A percentile compares a stretch with the other conserved stretches of the same genome.
phyloP scores from a whole-genome alignment of 2,797 vertebrate genomes.

The Acrocephalus scirpaceus region DNA sequence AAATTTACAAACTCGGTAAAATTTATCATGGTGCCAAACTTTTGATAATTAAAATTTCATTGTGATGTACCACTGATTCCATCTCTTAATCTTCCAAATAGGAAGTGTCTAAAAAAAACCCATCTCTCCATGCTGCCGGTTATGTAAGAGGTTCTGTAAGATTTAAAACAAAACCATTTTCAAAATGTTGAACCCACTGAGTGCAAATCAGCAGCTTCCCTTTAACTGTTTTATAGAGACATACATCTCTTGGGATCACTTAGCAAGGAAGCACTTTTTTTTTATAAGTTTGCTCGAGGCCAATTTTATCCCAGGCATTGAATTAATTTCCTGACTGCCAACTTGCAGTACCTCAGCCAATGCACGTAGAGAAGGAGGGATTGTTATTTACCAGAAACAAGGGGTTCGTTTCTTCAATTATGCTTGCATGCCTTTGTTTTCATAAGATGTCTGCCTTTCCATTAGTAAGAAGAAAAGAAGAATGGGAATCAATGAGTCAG shows the following conservation, averaged over 20 bases:
- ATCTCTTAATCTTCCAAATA: conserved; percentile 37
- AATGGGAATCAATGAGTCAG: background rate
- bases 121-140: conserved; percentile 3
- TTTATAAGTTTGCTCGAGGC: conserved; percentile 21
- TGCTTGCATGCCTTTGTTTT: background rate
- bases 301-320: conserved; percentile 7
- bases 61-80: background rate
- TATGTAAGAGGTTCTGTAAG: conserved; percentile 29
- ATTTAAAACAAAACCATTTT: conserved; percentile 43
- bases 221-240: conserved; percentile 32
- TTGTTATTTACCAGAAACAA: background rate
- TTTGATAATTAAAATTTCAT: conserved; percentile 22
- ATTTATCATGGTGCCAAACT: conserved; percentile 6
- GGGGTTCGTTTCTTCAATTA: background rate
- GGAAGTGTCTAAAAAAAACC: background rate
- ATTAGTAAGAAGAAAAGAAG: background rate
- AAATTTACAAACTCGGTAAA: background rate
- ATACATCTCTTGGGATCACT: conserved; percentile 51
- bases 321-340: background rate
- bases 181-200: conserved; percentile 30
- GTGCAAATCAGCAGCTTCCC: conserved; percentile 35
- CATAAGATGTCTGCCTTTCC: background rate
- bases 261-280: conserved; percentile 12
- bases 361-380: background rate
- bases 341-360: background rate